These are phyloP conservation scores for Diplosoma virens DNA, from an alignment of 23 tunicate genomes.

Conservation along the genomic window DNA sequence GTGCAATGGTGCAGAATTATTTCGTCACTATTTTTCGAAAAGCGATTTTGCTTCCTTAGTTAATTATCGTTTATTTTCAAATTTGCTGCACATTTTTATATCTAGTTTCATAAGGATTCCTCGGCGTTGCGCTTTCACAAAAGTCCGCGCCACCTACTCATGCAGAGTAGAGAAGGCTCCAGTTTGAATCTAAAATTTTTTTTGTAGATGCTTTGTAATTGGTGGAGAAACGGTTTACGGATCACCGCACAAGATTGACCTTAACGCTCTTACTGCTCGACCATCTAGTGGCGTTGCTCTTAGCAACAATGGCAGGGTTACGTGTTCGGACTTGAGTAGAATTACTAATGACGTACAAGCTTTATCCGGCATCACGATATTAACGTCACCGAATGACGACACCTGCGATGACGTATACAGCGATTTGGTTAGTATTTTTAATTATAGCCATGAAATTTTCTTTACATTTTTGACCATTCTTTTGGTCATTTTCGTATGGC, in stretches of 20 bases:
- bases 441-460: too few relatives aligned
- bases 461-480: too few relatives aligned
- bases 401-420: constrained; percentile 52
- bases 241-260: constrained; percentile 49
- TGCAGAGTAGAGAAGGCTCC: too few relatives aligned
- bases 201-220: constrained; percentile 76
- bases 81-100: too few relatives aligned
- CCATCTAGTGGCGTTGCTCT: constrained; percentile 63
- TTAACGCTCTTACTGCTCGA: constrained; percentile 17
- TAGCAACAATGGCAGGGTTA: constrained; percentile 54
- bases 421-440: constrained; percentile 64
- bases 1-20: too few relatives aligned
- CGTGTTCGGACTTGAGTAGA: constrained; percentile 55
- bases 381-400: constrained; percentile 57
- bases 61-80: too few relatives aligned
- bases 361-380: constrained; percentile 37
- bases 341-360: constrained; percentile 38
- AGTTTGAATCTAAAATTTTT: background rate
- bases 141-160: too few relatives aligned
- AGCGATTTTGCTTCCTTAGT: too few relatives aligned
- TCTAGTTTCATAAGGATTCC: too few relatives aligned
- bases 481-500: too few relatives aligned
- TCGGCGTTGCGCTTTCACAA: too few relatives aligned
- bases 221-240: constrained; percentile 81
- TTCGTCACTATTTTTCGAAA: too few relatives aligned